Percentiles rank a stretch among this genome's conserved stretches.
Evolutionary conservation across 1,140 invertebrate species (phyloP).

Genomic region (Helicoverpa zea): DNA sequence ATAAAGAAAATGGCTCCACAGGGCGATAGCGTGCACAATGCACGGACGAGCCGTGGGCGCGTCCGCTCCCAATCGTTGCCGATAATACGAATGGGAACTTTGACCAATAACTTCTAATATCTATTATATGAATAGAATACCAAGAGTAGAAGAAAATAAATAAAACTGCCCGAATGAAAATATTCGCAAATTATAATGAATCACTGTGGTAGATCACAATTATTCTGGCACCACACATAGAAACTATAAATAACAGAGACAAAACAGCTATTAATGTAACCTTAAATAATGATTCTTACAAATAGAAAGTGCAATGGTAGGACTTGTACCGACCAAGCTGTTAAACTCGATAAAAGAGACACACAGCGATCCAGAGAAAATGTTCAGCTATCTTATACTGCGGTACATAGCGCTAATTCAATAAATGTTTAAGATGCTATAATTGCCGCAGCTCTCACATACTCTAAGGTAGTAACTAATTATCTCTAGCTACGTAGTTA

Average conservation of each 20-base stretch:
- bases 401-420: background rate
- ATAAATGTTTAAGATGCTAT: background rate
- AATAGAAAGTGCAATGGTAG: slow-evolving; percentile 3
- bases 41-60: slow-evolving; percentile 35
- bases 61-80: slow-evolving; percentile 24
- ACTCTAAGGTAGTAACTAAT: slow-evolving; percentile 4
- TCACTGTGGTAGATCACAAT: background rate
- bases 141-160: background rate
- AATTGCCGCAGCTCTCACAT: background rate
- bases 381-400: background rate
- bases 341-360: background rate
- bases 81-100: slow-evolving; percentile 43
- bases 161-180: background rate
- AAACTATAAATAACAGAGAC: background rate
- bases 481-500: slow-evolving; percentile 4
- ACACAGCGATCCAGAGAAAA: background rate
- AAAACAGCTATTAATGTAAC: background rate
- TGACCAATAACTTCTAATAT: slow-evolving; percentile 26
- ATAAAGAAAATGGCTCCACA: slow-evolving; percentile 34
- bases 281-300: background rate
- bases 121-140: slow-evolving; percentile 6
- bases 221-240: background rate
- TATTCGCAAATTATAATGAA: background rate
- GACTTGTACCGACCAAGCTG: background rate
- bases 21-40: slow-evolving; percentile 25